A percentile compares a stretch with the other conserved stretches of the same genome.
phyloP scores from a whole-genome alignment of 2,888 invertebrate species.

The Branchipolynoe longqiensis region DNA sequence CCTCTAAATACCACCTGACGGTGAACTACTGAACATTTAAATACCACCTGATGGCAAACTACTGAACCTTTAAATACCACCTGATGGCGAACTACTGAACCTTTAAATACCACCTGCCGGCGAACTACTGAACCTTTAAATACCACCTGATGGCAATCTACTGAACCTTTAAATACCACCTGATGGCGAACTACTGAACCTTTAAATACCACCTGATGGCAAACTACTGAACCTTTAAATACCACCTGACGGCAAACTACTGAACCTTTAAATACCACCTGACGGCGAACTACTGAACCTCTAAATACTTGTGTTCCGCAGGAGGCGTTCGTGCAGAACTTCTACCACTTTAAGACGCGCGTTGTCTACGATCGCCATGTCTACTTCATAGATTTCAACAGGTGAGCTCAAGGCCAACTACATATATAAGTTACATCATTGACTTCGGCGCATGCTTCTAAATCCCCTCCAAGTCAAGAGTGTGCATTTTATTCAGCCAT shows the following conservation, averaged over 20 bases:
- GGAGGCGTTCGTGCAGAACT: slow-evolving; percentile 29
- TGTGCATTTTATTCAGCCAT: no score
- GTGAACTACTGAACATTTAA: no score
- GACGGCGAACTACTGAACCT: background rate
- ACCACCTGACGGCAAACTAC: background rate
- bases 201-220: background rate
- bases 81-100: no score
- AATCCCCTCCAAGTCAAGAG: no score
- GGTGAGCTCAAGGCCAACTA: background rate
- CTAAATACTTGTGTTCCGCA: background rate
- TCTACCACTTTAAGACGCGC: background rate
- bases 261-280: background rate
- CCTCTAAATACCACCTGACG: no score
- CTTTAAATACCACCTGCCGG: no score
- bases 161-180: background rate
- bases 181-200: background rate
- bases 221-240: background rate
- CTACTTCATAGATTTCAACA: slow-evolving; percentile 26
- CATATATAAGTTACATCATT: no score
- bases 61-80: no score
- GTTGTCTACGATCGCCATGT: slow-evolving; percentile 18
- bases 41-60: no score
- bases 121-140: no score
- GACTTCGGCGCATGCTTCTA: no score
- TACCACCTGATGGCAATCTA: no score